Evolutionary conservation across 2,113 vertebrate species (phyloP).

Genomic region (Cyanocitta stelleri): DNA sequence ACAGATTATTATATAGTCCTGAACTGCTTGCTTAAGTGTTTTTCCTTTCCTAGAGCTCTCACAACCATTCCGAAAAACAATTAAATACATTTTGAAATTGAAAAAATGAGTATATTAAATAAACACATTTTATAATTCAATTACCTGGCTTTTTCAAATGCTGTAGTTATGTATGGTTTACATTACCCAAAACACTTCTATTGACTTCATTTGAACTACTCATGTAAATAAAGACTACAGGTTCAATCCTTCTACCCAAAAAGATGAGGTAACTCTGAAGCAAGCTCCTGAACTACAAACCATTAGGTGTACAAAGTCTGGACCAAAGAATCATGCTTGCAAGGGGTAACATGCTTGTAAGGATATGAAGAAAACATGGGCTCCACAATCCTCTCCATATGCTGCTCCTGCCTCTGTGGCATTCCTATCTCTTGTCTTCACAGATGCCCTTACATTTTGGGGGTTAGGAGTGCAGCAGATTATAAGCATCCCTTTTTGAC

Average conservation of each 20-base stretch:
- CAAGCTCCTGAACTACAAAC: neutral
- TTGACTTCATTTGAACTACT: neutral
- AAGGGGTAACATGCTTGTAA: neutral
- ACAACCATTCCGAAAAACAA: neutral
- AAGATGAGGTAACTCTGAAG: neutral
- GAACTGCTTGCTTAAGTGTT: neutral
- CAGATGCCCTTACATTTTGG: neutral
- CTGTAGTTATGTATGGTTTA: neutral
- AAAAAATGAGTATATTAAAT: neutral
- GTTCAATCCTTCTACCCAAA: neutral
- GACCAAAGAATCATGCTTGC: neutral
- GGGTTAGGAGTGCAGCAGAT: neutral
- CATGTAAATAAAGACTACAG: neutral
- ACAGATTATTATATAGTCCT: neutral
- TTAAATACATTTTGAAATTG: neutral
- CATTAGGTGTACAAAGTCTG: neutral
- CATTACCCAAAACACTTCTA: neutral
- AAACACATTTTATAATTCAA: slow-evolving; percentile 40
- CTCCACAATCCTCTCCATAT: neutral
- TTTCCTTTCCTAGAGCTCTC: neutral
- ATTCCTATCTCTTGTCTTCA: neutral
- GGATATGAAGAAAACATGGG: neutral
- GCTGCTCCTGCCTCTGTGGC: neutral
- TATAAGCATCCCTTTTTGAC: neutral
- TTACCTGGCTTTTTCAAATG: slow-evolving; percentile 38